Evolutionary conservation across 2,888 invertebrate species (phyloP), one percentile per base, ranked within the genome.

Genomic region (Melinopterus prodromus): DNA sequence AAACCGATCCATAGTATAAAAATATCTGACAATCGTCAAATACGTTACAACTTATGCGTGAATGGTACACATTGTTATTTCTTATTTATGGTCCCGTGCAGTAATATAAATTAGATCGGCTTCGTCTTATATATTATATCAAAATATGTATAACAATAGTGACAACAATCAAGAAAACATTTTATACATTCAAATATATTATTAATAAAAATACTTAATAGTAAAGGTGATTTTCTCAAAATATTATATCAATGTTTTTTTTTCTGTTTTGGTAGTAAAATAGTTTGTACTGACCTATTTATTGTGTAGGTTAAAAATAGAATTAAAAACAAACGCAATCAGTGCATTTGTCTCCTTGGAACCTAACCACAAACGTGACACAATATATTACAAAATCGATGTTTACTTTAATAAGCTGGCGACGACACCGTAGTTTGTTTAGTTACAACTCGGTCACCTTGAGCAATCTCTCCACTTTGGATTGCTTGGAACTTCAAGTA

Each of bases 401-500:
- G 53, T 69, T 37, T n/a, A n/a, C 69, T 12, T 74, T 74, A 74
- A 74, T 74, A 74, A 74, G 74, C 74, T 74, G 74, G 74, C 35
- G 74, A 74, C 6, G 74, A 92, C 91, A 14, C 87, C 69, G 93
- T 91, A 82, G 93, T 92, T 89, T 94, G 93, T 87, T 93, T 93
- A 85, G 91, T 92, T 71, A 92, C 91, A 53, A 92, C 92, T 78
- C 93, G 90, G 81, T 93, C 90, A 83, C 95, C 95, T 90, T 95
- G 95, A 82, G 95, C 95, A 80, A 95, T 90, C 77, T 92, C 93
- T 26, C 96, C 96, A 70, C 90, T 90, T 82, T 91, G 91, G 72
- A 93, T 92, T 0, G 91, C 94, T 83, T 91, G 91, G 88, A 92
- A 96, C 89, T 97, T 97, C 70, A 96, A 87, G 89, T 93, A 96